Percentiles rank a stretch among this genome's conserved stretches.
Evolutionary conservation across 1,140 invertebrate genomes (phyloP).

Genomic region (Apis cerana): DNA sequence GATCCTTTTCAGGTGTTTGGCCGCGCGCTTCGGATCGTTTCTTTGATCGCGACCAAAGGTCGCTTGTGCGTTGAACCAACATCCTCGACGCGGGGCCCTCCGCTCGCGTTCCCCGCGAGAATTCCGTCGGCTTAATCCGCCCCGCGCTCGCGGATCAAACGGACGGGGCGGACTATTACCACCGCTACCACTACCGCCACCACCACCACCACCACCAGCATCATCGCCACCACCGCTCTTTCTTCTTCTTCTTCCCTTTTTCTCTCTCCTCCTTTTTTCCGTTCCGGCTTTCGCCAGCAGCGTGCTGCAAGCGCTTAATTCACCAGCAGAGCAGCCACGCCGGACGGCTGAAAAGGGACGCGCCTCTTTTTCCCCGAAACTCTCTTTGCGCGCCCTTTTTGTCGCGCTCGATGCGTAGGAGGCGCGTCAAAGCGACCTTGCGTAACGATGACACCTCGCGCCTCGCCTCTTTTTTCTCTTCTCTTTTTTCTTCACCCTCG

Average conservation of each 20-base stretch:
- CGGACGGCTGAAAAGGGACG: slow-evolving; percentile 44
- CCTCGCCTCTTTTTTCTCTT: slow-evolving; percentile 18
- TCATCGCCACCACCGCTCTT: neutral
- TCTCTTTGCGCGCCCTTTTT: slow-evolving; percentile 25
- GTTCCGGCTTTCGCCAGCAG: slow-evolving; percentile 32
- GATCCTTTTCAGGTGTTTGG: slow-evolving; percentile 49
- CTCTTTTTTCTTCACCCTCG: neutral
- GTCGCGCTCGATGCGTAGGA: slow-evolving; percentile 40
- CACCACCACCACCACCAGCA: too few relatives aligned
- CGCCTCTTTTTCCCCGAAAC: slow-evolving; percentile 36
- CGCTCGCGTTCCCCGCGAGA: slow-evolving; percentile 21
- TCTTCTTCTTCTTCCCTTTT: slow-evolving; percentile 16
- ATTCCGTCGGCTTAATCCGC: slow-evolving; percentile 53
- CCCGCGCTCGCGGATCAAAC: slow-evolving; percentile 68
- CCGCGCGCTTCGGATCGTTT: slow-evolving; percentile 17
- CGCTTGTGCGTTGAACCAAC: slow-evolving; percentile 17
- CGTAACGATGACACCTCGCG: slow-evolving; percentile 46
- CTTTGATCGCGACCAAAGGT: slow-evolving; percentile 26
- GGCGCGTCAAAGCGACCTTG: slow-evolving; percentile 54
- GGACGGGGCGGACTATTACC: slow-evolving; percentile 42
- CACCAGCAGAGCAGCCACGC: slow-evolving; percentile 16
- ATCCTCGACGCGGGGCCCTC: neutral
- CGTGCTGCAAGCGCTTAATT: slow-evolving; percentile 42
- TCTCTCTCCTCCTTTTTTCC: slow-evolving; percentile 11
- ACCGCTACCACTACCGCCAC: too few relatives aligned